Conservation (phyloP, 2,113 vertebrate species). For the Heliornis fulica region DNA sequence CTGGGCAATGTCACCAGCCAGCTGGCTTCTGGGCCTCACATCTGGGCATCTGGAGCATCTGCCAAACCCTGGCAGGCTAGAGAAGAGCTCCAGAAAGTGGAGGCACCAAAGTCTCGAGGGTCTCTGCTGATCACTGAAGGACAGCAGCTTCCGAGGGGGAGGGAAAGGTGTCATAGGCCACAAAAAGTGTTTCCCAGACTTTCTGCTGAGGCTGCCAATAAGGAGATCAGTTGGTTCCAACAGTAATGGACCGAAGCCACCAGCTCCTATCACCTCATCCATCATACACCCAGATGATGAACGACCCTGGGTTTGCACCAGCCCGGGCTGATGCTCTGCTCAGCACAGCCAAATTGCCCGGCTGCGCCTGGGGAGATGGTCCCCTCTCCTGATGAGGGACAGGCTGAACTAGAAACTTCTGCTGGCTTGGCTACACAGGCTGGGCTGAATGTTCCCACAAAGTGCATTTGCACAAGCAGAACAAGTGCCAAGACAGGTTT, state of each 20-base stretch:
- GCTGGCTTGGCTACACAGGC: not conserved
- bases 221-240: conserved; percentile 42
- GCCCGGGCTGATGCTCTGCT: not conserved
- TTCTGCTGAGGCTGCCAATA: not conserved
- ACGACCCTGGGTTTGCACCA: not conserved
- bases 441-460: not conserved
- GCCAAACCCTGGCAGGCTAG: fast-evolving
- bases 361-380: not conserved
- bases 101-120: not conserved
- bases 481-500: not conserved
- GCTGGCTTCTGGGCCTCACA: not conserved
- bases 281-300: conserved; percentile 24
- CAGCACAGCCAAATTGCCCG: not conserved
- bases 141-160: not conserved
- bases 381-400: not conserved
- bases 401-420: not conserved
- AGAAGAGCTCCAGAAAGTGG: not conserved
- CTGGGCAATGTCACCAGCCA: not conserved
- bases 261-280: conserved; percentile 6
- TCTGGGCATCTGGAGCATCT: not conserved
- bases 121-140: not conserved
- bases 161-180: not conserved
- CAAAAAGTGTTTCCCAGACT: not conserved
- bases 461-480: not conserved
- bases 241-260: conserved; percentile 29